Conservation (phyloP, 2,888 invertebrate genomes). For the Drosophila cognata region DNA sequence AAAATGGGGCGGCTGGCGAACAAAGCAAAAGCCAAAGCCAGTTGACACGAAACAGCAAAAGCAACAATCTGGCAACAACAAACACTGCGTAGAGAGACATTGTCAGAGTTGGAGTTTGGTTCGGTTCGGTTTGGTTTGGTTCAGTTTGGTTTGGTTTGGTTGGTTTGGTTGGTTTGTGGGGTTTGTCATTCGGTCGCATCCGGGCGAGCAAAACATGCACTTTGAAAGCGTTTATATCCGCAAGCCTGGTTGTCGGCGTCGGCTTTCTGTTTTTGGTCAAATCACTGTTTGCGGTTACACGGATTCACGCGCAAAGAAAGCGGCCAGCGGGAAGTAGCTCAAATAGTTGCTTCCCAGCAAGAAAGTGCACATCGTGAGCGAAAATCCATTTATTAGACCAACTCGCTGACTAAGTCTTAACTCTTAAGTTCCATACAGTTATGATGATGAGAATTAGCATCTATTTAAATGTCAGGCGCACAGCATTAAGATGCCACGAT, state of each 20-base stretch:
- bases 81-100: slow-evolving; percentile 69
- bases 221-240: slow-evolving; percentile 75
- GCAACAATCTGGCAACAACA: slow-evolving; percentile 32
- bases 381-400: slow-evolving; percentile 32
- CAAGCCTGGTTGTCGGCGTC: slow-evolving; percentile 49
- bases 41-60: slow-evolving; percentile 72
- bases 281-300: slow-evolving; percentile 78
- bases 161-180: not conserved
- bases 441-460: slow-evolving; percentile 76
- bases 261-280: slow-evolving; percentile 73
- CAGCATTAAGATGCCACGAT: slow-evolving; percentile 76
- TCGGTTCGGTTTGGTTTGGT: slow-evolving; percentile 35
- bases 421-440: slow-evolving; percentile 45
- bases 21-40: slow-evolving; percentile 64
- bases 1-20: slow-evolving; percentile 72
- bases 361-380: slow-evolving; percentile 42
- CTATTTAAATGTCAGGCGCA: slow-evolving; percentile 72
- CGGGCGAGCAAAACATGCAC: slow-evolving; percentile 56
- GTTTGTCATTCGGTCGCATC: slow-evolving; percentile 10
- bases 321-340: slow-evolving; percentile 69
- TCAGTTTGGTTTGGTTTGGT: slow-evolving; percentile 38
- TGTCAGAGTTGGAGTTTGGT: slow-evolving; percentile 50
- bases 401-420: slow-evolving; percentile 1
- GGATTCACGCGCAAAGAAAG: slow-evolving; percentile 79
- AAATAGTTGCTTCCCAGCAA: slow-evolving; percentile 33